Evolutionary conservation across 2,888 invertebrate species (phyloP).

Genomic region (Agrochola lychnidis): DNA sequence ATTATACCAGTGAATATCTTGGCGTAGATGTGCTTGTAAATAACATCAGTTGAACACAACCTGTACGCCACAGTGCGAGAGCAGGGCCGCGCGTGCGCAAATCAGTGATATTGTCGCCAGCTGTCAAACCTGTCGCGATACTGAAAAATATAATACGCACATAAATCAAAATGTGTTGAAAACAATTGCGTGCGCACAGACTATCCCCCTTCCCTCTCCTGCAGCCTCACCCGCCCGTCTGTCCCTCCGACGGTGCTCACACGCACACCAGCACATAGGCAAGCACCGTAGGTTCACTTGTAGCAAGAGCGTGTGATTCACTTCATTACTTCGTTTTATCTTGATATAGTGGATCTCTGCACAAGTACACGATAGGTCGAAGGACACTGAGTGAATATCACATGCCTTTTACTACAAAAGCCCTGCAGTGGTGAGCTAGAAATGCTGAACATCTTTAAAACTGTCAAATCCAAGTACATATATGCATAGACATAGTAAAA

Average conservation of each 20-base stretch:
- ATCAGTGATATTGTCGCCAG: constrained; percentile 27
- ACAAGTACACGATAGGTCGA: not conserved
- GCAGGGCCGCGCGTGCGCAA: constrained; percentile 11
- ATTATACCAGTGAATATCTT: not conserved
- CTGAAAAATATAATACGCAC: constrained; percentile 18
- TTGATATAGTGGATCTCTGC: not conserved
- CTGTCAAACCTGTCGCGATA: constrained; percentile 18
- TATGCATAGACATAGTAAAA: not conserved
- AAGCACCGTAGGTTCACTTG: not conserved
- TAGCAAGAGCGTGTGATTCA: not conserved
- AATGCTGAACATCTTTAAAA: not conserved
- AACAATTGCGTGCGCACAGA: constrained; percentile 29
- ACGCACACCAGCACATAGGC: constrained; percentile 2
- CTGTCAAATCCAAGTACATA: not conserved
- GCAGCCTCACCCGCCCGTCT: not conserved
- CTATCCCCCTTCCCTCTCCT: not conserved
- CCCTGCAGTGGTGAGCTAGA: not conserved
- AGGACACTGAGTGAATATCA: not conserved
- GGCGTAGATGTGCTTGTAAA: not conserved
- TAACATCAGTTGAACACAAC: not conserved
- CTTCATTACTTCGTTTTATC: not conserved
- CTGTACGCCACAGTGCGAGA: not conserved
- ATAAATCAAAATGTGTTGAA: constrained; percentile 47
- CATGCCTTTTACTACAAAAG: not conserved
- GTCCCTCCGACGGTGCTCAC: constrained; percentile 1